Percentiles rank a stretch among this genome's conserved stretches.
Evolutionary conservation across 2,797 vertebrate species (phyloP).

Genomic region (Parauchenoglanis ngamensis): DNA sequence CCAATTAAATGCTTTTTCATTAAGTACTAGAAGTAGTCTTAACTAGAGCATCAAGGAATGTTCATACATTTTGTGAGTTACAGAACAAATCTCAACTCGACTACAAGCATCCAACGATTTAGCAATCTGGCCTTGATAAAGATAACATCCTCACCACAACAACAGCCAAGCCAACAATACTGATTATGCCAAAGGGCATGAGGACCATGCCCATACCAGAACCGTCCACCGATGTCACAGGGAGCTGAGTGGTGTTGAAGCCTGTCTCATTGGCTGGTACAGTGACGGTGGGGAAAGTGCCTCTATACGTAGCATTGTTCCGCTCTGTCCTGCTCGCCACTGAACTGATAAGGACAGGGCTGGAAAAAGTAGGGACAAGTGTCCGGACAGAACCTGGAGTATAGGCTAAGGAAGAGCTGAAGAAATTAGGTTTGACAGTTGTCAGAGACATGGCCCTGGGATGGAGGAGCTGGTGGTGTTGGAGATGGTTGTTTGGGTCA

Average conservation of each 20-base stretch:
- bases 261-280: slow-evolving; percentile 77
- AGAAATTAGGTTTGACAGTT: slow-evolving; percentile 40
- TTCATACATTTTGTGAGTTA: neutral
- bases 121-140: neutral
- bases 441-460: slow-evolving; percentile 46
- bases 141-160: slow-evolving; percentile 81
- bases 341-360: slow-evolving; percentile 62
- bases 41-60: neutral
- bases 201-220: slow-evolving; percentile 86
- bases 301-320: slow-evolving; percentile 54
- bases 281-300: slow-evolving; percentile 68
- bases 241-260: slow-evolving; percentile 85
- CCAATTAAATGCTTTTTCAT: neutral
- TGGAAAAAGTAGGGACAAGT: slow-evolving; percentile 33
- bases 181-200: slow-evolving; percentile 92
- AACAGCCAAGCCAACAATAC: slow-evolving; percentile 90
- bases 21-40: neutral
- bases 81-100: neutral
- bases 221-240: slow-evolving; percentile 72
- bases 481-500: slow-evolving; percentile 16
- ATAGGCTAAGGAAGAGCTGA: slow-evolving; percentile 35
- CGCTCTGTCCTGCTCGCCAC: slow-evolving; percentile 59
- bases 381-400: slow-evolving; percentile 61
- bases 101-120: neutral
- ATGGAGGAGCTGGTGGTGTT: neutral